Evolutionary conservation across 2,797 vertebrate species (phyloP).

Genomic region (Falco novaeseelandiae): DNA sequence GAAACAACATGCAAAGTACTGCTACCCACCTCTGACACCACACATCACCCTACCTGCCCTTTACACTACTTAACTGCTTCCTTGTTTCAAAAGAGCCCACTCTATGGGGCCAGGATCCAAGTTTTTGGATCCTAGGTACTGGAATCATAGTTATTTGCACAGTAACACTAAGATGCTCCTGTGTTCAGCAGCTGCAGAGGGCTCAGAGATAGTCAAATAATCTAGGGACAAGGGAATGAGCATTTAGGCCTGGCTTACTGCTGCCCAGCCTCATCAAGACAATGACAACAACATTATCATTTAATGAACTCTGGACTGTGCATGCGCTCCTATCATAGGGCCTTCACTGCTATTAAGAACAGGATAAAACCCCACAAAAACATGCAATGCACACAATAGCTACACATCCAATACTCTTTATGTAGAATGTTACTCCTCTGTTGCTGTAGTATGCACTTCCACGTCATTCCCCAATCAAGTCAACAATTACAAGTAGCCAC

Average conservation of each 20-base stretch:
- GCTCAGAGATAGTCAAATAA: background rate
- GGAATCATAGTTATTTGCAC: background rate
- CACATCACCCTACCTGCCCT: background rate
- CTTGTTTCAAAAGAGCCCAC: background rate
- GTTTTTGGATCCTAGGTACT: background rate
- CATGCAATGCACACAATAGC: accelerated
- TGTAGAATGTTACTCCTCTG: background rate
- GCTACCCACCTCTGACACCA: too few species aligned
- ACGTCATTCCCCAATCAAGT: background rate
- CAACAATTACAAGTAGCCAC: background rate
- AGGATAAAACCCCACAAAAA: background rate
- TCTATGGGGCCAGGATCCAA: background rate
- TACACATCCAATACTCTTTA: accelerated
- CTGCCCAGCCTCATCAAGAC: background rate
- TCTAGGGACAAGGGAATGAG: background rate
- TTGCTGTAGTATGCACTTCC: background rate
- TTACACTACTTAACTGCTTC: background rate
- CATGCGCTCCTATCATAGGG: background rate
- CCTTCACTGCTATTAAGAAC: background rate
- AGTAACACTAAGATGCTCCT: background rate
- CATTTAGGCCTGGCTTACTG: background rate
- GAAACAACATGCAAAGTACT: background rate
- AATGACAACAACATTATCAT: background rate
- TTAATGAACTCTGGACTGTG: background rate
- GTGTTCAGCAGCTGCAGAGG: background rate